Evolutionary conservation across 2,797 vertebrate genomes (phyloP).

Genomic region (Bovichtus diacanthus): DNA sequence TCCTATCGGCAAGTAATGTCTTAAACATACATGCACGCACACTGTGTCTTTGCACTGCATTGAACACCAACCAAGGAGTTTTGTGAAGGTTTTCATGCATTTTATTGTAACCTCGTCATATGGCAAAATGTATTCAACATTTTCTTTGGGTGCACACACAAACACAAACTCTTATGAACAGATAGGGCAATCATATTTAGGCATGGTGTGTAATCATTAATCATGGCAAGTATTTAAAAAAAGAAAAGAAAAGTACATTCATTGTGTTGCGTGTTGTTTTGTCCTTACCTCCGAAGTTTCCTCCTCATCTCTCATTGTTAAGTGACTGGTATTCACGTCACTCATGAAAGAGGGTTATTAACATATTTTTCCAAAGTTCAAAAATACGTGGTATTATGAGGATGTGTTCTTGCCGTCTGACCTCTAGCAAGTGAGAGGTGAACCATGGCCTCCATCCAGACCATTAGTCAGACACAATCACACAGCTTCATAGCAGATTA

Average conservation of each 20-base stretch:
- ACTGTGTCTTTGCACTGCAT: slow-evolving; percentile 11
- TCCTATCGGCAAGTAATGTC: slow-evolving; percentile 51
- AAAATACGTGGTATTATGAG: slow-evolving; percentile 50
- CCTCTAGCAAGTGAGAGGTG: slow-evolving; percentile 80
- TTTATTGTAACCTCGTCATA: background rate
- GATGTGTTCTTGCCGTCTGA: slow-evolving; percentile 74
- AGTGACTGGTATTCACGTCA: slow-evolving; percentile 19
- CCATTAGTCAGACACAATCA: slow-evolving; percentile 84
- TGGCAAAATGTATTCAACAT: background rate
- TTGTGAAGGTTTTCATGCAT: slow-evolving; percentile 2
- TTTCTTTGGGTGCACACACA: background rate
- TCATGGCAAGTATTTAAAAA: slow-evolving; percentile 31
- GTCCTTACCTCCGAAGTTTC: background rate
- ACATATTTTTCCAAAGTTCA: slow-evolving; percentile 43
- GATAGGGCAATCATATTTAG: slow-evolving; percentile 37
- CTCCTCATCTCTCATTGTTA: slow-evolving; percentile 11
- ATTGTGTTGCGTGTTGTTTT: background rate
- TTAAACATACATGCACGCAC: slow-evolving; percentile 45
- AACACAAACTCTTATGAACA: slow-evolving; percentile 31
- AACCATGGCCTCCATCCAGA: slow-evolving; percentile 80
- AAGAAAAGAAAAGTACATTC: background rate
- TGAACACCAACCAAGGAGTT: slow-evolving; percentile 6
- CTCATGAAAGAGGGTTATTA: slow-evolving; percentile 23
- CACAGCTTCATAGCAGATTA: slow-evolving; percentile 86
- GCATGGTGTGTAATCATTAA: slow-evolving; percentile 34